Evolutionary conservation across 2,797 vertebrate species (phyloP).

Genomic region (Myoxocephalus aenaeus): DNA sequence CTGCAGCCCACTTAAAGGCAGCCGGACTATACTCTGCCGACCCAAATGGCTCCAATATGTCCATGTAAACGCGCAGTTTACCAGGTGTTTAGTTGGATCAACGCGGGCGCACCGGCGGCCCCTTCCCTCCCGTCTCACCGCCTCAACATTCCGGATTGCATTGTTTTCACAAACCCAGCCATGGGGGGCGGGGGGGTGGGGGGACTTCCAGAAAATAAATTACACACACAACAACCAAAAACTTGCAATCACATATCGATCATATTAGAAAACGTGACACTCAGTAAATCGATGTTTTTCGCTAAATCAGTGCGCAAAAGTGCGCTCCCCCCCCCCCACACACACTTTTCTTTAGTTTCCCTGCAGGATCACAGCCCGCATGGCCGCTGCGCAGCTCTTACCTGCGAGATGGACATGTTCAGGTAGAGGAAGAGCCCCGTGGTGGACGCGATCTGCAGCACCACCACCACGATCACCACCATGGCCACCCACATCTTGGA

Average conservation of each 20-base stretch:
- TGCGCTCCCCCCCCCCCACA: too few relatives aligned
- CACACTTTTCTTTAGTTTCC: too few relatives aligned
- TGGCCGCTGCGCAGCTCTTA: conserved; percentile 60
- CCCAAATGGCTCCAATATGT: conserved; percentile 53
- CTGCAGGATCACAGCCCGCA: neutral
- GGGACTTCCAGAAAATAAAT: neutral
- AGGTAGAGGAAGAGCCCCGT: conserved; percentile 90
- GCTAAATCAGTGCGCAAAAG: neutral
- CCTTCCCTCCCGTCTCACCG: neutral
- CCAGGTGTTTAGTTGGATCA: neutral
- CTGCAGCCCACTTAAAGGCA: conserved; percentile 45
- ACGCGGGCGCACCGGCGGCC: neutral
- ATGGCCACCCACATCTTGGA: conserved; percentile 87
- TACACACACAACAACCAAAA: neutral
- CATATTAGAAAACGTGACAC: too few relatives aligned
- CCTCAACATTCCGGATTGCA: conserved; percentile 5
- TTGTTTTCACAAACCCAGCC: conserved; percentile 6
- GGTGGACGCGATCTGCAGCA: conserved; percentile 88
- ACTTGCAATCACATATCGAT: neutral
- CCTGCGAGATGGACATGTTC: conserved; percentile 89
- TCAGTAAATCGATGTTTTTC: too few relatives aligned
- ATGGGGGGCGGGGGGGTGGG: neutral
- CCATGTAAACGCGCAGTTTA: conserved; percentile 1
- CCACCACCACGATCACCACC: conserved; percentile 87
- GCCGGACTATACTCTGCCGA: neutral